Evolutionary conservation across 2,113 vertebrate genomes (phyloP), one percentile per base, ranked within the genome.

Genomic region (Pedetes capensis): DNA sequence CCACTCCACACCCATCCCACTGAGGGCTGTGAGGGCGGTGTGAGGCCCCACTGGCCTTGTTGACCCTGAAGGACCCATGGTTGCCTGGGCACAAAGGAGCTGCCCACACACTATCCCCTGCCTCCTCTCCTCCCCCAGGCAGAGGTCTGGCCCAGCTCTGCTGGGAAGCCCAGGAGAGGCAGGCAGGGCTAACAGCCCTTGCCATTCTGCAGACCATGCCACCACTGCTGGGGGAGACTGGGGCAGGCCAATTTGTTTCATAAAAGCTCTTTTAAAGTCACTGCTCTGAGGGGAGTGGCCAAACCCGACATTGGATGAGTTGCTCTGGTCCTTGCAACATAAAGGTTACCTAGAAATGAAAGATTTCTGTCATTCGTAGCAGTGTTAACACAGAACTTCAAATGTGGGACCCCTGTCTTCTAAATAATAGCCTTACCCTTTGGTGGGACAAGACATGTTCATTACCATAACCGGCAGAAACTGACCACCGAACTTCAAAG

Each of bases 401-500:
- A 91, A 89, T 63, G 63, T 32, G n/a, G 86, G 55, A 23, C 34
- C 74, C 72, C 83, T 90, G 87, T 72, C 47, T 87, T 78, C 93
- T 95, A 96, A 96, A 96, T 94, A 96, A 93, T 4, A 95, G 76
- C 57, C 76, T 95, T 92, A 9, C 29, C 71, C 85, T 88, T 85
- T 63, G 49, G 76, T 25, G 68, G 53, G 78, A 74, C 44, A 87
- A 69, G 85, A 90, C 59, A 80, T 71, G 23, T 34, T 95, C 44
- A n/a, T 74, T 32, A 72, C 83, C 93, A 81, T 72, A 89, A 87
- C 86, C 88, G 18, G 51, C 59, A 92, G 79, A 78, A 64, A 92
- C n/a, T 1, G 95, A 97, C 96, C 90, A 0, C 96, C 95, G 75
- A 47, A 83, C 84, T 87, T 96, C 95, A 96, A 87, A 96, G 93